Conservation (phyloP, 2,113 vertebrate genomes). For the Aviceda subcristata region DNA sequence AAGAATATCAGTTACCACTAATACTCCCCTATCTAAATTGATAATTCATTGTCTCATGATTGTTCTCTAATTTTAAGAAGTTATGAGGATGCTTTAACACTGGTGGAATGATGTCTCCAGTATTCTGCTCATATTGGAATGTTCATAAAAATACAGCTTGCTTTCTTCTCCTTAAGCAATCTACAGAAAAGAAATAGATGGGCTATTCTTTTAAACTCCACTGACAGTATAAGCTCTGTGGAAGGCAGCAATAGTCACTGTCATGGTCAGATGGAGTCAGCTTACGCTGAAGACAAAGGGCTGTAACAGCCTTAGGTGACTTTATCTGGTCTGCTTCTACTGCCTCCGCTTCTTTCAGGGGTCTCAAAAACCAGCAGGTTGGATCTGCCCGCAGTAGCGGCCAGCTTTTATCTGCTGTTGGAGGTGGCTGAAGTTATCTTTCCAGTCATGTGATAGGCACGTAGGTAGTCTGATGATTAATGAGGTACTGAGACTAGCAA, state of each 20-base stretch:
- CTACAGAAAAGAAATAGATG: not conserved
- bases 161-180: not conserved
- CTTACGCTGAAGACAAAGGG: not conserved
- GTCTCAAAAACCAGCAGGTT: not conserved
- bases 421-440: not conserved
- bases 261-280: not conserved
- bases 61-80: not conserved
- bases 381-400: not conserved
- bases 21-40: not conserved
- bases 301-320: not conserved
- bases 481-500: not conserved
- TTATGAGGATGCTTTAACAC: not conserved
- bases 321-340: not conserved
- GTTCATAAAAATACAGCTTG: not conserved
- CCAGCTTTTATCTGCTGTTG: not conserved
- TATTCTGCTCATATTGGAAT: not conserved
- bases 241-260: not conserved
- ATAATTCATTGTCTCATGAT: not conserved
- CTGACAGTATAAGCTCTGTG: not conserved
- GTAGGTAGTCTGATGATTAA: not conserved
- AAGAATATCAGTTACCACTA: not conserved
- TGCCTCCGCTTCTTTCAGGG: not conserved
- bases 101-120: not conserved
- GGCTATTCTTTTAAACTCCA: not conserved
- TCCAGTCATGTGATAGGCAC: not conserved